Evolutionary conservation across 2,113 vertebrate species (phyloP).

Genomic region (Sarotherodon lohbergeri): DNA sequence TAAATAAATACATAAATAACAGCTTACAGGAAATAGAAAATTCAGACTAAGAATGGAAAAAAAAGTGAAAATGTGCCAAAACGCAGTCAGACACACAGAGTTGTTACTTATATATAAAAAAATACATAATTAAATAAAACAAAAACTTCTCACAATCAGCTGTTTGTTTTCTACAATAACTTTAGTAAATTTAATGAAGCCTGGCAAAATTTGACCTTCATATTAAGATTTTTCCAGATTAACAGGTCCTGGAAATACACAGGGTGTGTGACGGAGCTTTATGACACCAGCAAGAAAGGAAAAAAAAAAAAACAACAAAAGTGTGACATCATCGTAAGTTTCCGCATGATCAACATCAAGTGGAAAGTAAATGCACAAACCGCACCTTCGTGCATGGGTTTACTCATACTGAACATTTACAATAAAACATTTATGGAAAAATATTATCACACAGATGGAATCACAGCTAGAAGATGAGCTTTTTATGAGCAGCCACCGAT

Average conservation of each 20-base stretch:
- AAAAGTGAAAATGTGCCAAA: neutral
- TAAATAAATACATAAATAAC: neutral
- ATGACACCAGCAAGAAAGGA: neutral
- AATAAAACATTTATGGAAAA: neutral
- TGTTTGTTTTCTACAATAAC: neutral
- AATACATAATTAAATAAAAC: rapidly evolving
- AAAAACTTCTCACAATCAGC: neutral
- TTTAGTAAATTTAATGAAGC: neutral
- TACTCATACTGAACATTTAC: neutral
- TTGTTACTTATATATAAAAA: neutral
- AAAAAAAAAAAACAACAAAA: neutral
- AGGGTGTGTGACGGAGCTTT: rapidly evolving
- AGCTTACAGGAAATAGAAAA: neutral
- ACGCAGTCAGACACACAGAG: neutral
- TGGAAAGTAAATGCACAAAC: neutral
- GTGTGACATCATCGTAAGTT: neutral
- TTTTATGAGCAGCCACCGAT: neutral
- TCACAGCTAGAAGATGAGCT: neutral
- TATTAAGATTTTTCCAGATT: neutral
- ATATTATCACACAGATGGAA: neutral
- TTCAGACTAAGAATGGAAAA: neutral
- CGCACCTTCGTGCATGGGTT: rapidly evolving
- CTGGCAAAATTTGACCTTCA: neutral
- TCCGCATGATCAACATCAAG: neutral
- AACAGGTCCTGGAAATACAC: neutral